These are phyloP conservation scores for Vidua chalybeata DNA, from an alignment of 2,113 vertebrate genomes.

Conservation along the genomic window DNA sequence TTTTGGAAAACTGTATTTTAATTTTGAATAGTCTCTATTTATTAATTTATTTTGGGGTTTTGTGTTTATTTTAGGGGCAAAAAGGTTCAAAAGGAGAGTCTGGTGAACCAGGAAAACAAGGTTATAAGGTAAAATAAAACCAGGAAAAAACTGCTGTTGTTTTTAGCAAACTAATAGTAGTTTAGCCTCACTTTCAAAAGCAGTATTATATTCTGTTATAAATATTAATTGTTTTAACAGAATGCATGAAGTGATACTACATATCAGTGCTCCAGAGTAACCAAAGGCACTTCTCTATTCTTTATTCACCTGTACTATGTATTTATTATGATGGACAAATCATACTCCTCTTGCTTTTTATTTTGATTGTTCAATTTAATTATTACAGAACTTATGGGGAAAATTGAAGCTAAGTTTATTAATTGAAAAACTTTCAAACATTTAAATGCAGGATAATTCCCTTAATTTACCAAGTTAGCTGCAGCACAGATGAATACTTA, in stretches of 20 bases:
- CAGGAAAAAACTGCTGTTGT: not conserved
- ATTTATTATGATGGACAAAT: not conserved
- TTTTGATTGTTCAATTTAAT: not conserved
- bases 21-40: not conserved
- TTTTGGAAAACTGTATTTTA: not conserved
- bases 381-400: not conserved
- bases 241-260: not conserved
- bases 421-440: not conserved
- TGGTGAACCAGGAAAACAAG: slow-evolving; percentile 96
- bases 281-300: not conserved
- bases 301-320: not conserved
- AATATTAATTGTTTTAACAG: not conserved
- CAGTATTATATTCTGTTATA: not conserved
- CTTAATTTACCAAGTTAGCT: not conserved
- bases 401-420: not conserved
- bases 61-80: slow-evolving; percentile 82
- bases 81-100: slow-evolving; percentile 93
- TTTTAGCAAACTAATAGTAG: not conserved
- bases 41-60: not conserved
- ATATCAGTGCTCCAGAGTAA: not conserved
- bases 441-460: not conserved
- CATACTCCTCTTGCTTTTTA: not conserved
- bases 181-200: not conserved
- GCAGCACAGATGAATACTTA: not conserved
- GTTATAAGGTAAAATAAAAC: slow-evolving; percentile 88